Evolutionary conservation across 1,140 invertebrate genomes (phyloP).

Genomic region (Drosophila ambigua): DNA sequence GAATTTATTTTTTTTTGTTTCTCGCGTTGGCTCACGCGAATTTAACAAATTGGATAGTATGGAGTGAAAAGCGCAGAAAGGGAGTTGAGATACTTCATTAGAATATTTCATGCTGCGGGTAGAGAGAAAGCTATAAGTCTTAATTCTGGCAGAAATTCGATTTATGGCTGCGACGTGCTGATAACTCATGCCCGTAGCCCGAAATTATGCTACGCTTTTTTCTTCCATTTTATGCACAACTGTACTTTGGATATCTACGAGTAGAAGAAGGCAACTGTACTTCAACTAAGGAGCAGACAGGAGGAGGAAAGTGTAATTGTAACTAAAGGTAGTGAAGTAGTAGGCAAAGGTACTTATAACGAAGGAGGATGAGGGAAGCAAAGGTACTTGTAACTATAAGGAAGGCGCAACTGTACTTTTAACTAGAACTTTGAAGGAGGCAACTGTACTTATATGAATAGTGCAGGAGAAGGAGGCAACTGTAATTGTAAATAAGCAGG

Average conservation of each 20-base stretch:
- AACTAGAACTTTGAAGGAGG: neutral
- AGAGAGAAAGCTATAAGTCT: constrained; percentile 64
- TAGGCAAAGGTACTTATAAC: neutral
- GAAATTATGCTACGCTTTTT: constrained; percentile 34
- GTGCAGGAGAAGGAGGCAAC: constrained; percentile 2
- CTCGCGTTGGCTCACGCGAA: constrained; percentile 45
- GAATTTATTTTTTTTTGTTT: constrained; percentile 69
- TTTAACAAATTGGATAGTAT: constrained; percentile 70
- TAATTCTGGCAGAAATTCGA: constrained; percentile 76
- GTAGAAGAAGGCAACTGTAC: neutral
- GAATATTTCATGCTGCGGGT: constrained; percentile 46
- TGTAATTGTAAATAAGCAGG: constrained; percentile 40
- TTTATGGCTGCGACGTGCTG: constrained; percentile 83
- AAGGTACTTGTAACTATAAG: too few relatives aligned
- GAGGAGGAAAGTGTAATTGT: neutral
- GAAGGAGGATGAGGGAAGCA: too few relatives aligned
- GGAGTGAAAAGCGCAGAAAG: neutral
- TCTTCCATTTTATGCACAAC: constrained; percentile 2
- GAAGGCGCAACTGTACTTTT: constrained; percentile 24
- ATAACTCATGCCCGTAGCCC: constrained; percentile 57
- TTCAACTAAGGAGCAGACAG: neutral
- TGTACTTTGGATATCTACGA: constrained; percentile 11
- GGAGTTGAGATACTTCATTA: constrained; percentile 64
- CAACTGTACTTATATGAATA: constrained; percentile 37
- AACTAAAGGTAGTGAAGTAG: too few relatives aligned